phyloP scores from a whole-genome alignment of 2,797 vertebrate species.

The Tamandua tetradactyla region DNA sequence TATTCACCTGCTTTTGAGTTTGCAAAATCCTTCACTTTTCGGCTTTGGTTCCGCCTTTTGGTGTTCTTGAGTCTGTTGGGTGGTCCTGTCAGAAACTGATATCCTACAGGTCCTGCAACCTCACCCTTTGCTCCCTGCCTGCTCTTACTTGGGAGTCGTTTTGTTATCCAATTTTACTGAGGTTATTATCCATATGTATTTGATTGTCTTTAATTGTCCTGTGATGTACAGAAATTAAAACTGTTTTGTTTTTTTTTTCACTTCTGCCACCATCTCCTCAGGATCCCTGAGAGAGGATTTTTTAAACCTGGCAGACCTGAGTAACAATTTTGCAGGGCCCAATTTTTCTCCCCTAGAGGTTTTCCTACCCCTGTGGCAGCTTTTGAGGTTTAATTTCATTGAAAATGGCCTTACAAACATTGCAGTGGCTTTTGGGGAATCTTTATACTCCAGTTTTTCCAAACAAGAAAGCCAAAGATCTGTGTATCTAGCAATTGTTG shows the following conservation, averaged over 20 bases:
- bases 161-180: neutral
- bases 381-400: slow-evolving; percentile 10
- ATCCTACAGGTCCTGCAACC: neutral
- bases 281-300: neutral
- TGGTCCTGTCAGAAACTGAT: neutral
- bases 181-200: neutral
- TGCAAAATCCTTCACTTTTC: neutral
- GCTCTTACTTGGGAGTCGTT: neutral
- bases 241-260: neutral
- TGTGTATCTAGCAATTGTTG: neutral
- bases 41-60: neutral
- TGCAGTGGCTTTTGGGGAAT: neutral
- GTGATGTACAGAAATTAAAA: neutral
- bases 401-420: neutral
- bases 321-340: neutral
- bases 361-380: neutral
- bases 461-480: neutral
- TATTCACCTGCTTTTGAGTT: neutral
- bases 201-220: neutral
- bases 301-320: neutral
- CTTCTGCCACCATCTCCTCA: neutral
- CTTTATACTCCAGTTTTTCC: neutral
- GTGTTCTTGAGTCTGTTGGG: neutral
- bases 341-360: neutral
- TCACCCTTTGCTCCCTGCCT: neutral